Conservation (phyloP, 2,888 invertebrate species). For the Melieria crassipennis region DNA sequence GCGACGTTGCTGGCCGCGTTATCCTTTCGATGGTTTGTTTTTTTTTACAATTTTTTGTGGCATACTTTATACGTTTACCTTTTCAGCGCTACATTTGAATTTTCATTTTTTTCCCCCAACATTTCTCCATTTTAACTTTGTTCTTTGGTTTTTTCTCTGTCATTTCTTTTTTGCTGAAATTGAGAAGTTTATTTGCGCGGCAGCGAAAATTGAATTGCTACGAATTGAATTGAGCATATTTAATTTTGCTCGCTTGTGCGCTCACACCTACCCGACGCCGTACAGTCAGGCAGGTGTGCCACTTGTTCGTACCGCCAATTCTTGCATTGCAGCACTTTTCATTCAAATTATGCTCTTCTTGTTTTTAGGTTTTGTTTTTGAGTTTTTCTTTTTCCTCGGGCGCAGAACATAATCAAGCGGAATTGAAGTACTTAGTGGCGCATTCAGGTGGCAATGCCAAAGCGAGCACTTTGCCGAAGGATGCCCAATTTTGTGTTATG, state of each 20-base stretch:
- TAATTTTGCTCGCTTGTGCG: not conserved
- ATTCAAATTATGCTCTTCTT: too few species aligned
- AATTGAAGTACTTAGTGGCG: conserved; percentile 12
- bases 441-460: conserved; percentile 11
- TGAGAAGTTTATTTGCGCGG: conserved; percentile 26
- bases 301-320: too few species aligned
- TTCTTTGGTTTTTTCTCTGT: not conserved
- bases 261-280: not conserved
- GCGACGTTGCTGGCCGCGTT: too few species aligned
- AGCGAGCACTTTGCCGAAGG: too few species aligned
- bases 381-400: not conserved
- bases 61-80: too few species aligned
- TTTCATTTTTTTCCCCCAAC: not conserved
- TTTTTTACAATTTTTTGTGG: too few species aligned
- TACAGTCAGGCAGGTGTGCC: not conserved
- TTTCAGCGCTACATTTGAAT: not conserved
- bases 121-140: not conserved
- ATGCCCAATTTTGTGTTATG: too few species aligned
- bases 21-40: too few species aligned
- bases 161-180: conserved; percentile 6
- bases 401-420: conserved; percentile 22
- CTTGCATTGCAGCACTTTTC: too few species aligned
- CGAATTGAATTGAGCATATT: conserved; percentile 27
- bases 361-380: not conserved
- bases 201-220: conserved; percentile 17